Conservation (phyloP, 2,888 invertebrate genomes). For the Rotaria macrura region DNA sequence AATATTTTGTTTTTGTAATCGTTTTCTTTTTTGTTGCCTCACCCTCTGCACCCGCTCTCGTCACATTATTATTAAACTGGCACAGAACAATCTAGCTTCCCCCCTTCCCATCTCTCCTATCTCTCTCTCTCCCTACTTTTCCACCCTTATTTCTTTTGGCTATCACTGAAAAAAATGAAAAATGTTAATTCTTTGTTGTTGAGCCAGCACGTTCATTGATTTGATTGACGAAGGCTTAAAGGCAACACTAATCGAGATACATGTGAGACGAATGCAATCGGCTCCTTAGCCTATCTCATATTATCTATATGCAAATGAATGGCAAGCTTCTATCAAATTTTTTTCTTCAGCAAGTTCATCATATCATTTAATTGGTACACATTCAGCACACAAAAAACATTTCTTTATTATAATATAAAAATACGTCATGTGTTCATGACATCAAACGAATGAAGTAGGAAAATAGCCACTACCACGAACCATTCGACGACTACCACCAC, state of each 20-base stretch:
- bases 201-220: neutral
- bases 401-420: neutral
- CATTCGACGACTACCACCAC: slow-evolving; percentile 4
- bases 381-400: neutral
- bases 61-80: neutral
- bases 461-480: neutral
- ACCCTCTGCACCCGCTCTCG: neutral
- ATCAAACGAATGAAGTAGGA: neutral
- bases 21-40: neutral
- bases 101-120: neutral
- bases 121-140: neutral
- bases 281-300: neutral
- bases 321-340: neutral
- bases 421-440: neutral
- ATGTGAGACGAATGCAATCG: neutral
- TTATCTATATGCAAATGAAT: neutral
- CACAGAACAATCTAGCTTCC: neutral
- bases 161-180: neutral
- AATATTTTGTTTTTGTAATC: neutral
- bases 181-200: neutral
- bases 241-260: neutral
- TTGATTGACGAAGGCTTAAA: neutral
- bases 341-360: neutral
- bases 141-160: neutral
- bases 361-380: neutral